A percentile compares a stretch with the other conserved stretches of the same genome.
These are phyloP conservation scores for Pygoscelis adeliae DNA, from an alignment of 2,113 vertebrate genomes.

Conservation along the genomic window DNA sequence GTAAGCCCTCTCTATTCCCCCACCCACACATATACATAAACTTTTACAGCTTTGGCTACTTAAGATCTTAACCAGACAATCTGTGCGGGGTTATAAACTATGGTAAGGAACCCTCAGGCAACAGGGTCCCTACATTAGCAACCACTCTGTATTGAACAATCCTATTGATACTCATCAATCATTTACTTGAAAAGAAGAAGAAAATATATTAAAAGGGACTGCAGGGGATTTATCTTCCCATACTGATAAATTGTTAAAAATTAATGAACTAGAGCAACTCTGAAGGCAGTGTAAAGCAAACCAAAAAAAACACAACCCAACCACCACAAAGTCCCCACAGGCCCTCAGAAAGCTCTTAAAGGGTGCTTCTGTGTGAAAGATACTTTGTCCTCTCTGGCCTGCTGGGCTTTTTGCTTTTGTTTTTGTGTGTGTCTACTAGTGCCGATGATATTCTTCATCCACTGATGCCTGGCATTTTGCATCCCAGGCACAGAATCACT, in stretches of 20 bases:
- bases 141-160: slow-evolving; percentile 58
- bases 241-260: slow-evolving; percentile 75
- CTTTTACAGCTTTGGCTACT: slow-evolving; percentile 47
- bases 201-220: slow-evolving; percentile 74
- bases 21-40: slow-evolving; percentile 18
- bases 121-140: slow-evolving; percentile 64
- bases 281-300: slow-evolving; percentile 39
- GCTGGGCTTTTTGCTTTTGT: neutral
- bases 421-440: neutral
- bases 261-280: slow-evolving; percentile 72
- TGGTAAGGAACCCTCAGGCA: slow-evolving; percentile 59
- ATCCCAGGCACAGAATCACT: neutral
- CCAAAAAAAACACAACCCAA: neutral
- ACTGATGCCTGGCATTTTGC: neutral
- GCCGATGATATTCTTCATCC: neutral
- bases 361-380: neutral
- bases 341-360: slow-evolving; percentile 14
- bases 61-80: slow-evolving; percentile 48
- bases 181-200: slow-evolving; percentile 77
- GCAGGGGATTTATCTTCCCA: slow-evolving; percentile 72
- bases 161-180: slow-evolving; percentile 75
- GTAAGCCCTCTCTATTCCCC: neutral
- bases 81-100: slow-evolving; percentile 53
- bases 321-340: slow-evolving; percentile 22
- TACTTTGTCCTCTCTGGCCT: neutral